phyloP scores from a whole-genome alignment of 2,888 invertebrate species.

The Drosophila kambysellisi region DNA sequence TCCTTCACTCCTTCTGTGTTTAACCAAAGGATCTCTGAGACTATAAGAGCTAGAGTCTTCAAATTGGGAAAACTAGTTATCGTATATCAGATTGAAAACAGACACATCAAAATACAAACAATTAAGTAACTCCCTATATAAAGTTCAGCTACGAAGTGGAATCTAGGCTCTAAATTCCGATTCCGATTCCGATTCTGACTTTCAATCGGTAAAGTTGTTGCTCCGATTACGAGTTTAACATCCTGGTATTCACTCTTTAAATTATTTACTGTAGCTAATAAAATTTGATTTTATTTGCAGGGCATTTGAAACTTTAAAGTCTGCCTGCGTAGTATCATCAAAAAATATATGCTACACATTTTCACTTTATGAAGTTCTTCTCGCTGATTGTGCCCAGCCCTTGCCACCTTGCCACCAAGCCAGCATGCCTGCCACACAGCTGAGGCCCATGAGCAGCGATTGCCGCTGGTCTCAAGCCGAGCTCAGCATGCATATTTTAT shows the following conservation, averaged over 20 bases:
- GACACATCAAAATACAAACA: no score
- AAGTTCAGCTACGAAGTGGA: no score
- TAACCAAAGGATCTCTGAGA: neutral
- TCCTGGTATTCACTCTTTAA: neutral
- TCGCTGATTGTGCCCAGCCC: conserved; percentile 40
- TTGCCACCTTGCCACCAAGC: conserved; percentile 4
- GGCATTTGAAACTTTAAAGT: conserved; percentile 14
- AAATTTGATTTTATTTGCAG: conserved; percentile 7
- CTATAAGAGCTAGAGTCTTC: no score
- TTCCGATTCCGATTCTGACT: no score
- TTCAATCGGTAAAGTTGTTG: neutral
- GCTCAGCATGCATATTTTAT: conserved; percentile 76
- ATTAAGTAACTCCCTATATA: no score
- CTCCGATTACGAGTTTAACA: neutral
- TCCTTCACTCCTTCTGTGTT: neutral
- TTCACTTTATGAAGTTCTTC: conserved; percentile 74
- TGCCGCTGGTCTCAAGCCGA: conserved; percentile 59
- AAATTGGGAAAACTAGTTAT: neutral
- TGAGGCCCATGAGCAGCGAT: conserved; percentile 38
- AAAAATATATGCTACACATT: conserved; percentile 73
- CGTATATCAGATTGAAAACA: neutral
- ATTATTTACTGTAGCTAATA: neutral
- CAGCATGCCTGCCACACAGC: conserved; percentile 16
- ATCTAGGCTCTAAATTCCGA: neutral
- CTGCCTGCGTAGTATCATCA: conserved; percentile 36